Evolutionary conservation across 2,113 vertebrate species (phyloP).

Genomic region (Corynorhinus townsendii): DNA sequence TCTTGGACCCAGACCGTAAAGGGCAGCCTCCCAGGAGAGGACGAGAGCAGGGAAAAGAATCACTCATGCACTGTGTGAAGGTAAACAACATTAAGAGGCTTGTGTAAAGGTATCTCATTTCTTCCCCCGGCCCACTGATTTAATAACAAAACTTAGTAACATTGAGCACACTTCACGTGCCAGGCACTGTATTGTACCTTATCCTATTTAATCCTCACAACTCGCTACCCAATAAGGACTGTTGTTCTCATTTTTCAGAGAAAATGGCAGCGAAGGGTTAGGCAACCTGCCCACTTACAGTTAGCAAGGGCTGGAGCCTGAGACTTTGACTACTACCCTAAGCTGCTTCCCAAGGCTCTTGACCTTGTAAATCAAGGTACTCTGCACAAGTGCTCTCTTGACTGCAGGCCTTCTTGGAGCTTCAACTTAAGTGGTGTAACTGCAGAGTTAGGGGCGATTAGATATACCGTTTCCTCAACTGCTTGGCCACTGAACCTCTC

Average conservation of each 20-base stretch:
- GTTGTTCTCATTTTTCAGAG: neutral
- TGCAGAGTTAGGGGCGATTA: neutral
- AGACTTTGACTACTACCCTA: neutral
- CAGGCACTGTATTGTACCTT: neutral
- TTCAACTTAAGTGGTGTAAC: neutral
- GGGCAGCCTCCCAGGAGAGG: neutral
- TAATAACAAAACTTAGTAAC: neutral
- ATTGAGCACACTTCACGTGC: neutral
- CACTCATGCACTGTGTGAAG: conserved; percentile 87
- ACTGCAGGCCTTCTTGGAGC: neutral
- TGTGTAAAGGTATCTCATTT: no score
- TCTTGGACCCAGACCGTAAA: conserved; percentile 27
- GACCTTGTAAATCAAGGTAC: neutral
- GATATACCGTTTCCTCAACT: neutral
- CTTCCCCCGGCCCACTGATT: neutral
- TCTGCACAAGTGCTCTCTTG: neutral
- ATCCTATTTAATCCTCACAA: neutral
- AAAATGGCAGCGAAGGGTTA: neutral
- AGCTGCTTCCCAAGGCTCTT: neutral
- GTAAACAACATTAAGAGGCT: conserved; percentile 71
- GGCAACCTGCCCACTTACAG: neutral
- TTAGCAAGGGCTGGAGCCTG: neutral
- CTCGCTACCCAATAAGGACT: neutral
- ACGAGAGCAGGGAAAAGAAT: conserved; percentile 66
- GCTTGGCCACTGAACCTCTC: neutral